These are phyloP conservation scores for Oriolus oriolus DNA, from an alignment of 2,113 vertebrate species.

Conservation along the genomic window DNA sequence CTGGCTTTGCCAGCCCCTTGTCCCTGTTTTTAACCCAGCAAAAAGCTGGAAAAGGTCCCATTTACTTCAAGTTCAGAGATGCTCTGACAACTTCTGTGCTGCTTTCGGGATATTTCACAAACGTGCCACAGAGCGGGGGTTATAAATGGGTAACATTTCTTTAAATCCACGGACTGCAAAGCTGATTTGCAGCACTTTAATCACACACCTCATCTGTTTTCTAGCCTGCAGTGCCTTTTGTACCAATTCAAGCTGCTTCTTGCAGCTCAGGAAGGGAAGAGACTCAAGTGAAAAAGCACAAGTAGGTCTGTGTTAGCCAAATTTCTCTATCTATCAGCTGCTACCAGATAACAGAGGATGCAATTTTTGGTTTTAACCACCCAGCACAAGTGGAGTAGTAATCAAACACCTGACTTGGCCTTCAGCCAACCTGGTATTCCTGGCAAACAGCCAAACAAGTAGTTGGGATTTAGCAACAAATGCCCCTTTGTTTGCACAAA, in stretches of 20 bases:
- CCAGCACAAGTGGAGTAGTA: not conserved
- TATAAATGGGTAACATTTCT: not conserved
- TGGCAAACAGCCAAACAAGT: not conserved
- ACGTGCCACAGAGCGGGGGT: fast-evolving
- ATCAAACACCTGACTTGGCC: not conserved
- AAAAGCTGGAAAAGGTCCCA: not conserved
- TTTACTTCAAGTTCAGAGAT: not conserved
- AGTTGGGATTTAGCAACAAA: not conserved
- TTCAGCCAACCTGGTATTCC: not conserved
- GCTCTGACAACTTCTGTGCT: not conserved
- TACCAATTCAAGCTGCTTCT: not conserved
- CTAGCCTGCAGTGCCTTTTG: not conserved
- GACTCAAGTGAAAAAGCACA: not conserved
- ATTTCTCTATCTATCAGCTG: not conserved
- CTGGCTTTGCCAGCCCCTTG: not conserved
- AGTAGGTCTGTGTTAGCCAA: not conserved
- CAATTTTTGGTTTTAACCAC: not conserved
- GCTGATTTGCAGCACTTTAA: not conserved
- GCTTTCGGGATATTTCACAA: not conserved
- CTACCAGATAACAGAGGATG: not conserved
- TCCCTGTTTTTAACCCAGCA: not conserved
- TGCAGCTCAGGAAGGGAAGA: not conserved
- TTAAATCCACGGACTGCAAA: not conserved
- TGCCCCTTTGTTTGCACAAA: not conserved
- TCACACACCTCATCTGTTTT: not conserved